Conservation (phyloP, 2,888 invertebrate species). For the Zootermopsis nevadensis region DNA sequence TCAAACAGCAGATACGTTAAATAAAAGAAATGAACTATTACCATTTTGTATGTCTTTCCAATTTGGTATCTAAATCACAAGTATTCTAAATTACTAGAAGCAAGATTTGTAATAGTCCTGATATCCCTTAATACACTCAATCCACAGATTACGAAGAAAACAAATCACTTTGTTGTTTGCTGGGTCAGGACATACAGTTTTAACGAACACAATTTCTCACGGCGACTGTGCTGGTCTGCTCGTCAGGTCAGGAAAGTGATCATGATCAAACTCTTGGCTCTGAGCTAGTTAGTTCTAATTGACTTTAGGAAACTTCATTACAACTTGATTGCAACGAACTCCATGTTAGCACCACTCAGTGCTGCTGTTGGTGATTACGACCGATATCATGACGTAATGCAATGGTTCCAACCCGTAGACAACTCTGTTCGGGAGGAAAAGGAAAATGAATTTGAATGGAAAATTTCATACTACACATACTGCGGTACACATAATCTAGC, state of each 20-base stretch:
- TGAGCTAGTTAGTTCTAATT: conserved; percentile 41
- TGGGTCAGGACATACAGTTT: not conserved
- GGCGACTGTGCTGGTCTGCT: conserved; percentile 1
- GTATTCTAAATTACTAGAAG: too few relatives aligned
- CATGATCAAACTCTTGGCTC: conserved; percentile 29
- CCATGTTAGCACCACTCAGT: not conserved
- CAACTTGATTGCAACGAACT: conserved; percentile 26
- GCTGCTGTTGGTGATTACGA: conserved; percentile 31
- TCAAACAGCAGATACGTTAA: too few relatives aligned
- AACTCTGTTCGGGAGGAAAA: not conserved
- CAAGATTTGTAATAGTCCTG: too few relatives aligned
- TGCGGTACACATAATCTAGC: not conserved
- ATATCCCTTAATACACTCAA: too few relatives aligned
- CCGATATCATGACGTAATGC: conserved; percentile 23
- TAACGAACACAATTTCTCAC: not conserved
- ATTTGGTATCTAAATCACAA: too few relatives aligned
- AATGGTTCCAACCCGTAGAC: not conserved
- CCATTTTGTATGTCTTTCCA: too few relatives aligned
- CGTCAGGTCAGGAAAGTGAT: conserved; percentile 15
- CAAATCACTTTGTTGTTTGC: not conserved
- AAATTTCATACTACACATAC: not conserved
- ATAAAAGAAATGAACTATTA: too few relatives aligned
- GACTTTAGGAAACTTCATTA: conserved; percentile 41
- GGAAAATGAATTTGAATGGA: not conserved
- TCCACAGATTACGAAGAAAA: not conserved